Percentiles rank a stretch among this genome's conserved stretches.
These are phyloP conservation scores for Cheilosia vernalis DNA, from an alignment of 2,888 invertebrate genomes.

Conservation along the genomic window DNA sequence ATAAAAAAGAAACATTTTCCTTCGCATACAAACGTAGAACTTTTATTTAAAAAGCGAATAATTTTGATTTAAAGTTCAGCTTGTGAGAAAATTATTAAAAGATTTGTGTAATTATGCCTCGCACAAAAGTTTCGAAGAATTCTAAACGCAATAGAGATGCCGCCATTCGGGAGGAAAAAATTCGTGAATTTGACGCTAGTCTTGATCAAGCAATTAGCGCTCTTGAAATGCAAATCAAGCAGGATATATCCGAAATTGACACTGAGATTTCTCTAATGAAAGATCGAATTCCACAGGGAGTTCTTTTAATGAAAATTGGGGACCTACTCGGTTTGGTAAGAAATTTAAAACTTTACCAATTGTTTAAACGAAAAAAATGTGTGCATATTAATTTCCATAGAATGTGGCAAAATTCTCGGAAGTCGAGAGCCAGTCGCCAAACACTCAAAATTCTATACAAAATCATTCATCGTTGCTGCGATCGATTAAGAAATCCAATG, in stretches of 20 bases:
- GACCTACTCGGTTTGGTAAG: constrained; percentile 79
- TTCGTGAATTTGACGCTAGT: constrained; percentile 80
- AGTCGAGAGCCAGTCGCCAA: constrained; percentile 14
- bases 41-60: background rate
- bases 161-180: constrained; percentile 81
- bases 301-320: constrained; percentile 79
- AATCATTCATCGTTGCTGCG: constrained; percentile 59
- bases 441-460: constrained; percentile 28
- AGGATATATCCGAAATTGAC: constrained; percentile 53
- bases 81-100: background rate
- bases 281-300: constrained; percentile 71
- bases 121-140: constrained; percentile 82
- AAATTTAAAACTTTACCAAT: background rate
- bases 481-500: constrained; percentile 60
- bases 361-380: background rate
- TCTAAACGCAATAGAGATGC: constrained; percentile 82
- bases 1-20: background rate
- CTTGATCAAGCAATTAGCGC: constrained; percentile 78
- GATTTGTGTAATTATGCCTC: constrained; percentile 79
- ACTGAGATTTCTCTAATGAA: constrained; percentile 51
- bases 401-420: constrained; percentile 57
- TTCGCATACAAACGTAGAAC: too few species aligned
- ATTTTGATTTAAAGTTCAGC: background rate
- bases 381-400: constrained; percentile 9
- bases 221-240: constrained; percentile 77